These are phyloP conservation scores for Netelia virgata DNA, from an alignment of 2,888 invertebrate genomes.

Conservation along the genomic window DNA sequence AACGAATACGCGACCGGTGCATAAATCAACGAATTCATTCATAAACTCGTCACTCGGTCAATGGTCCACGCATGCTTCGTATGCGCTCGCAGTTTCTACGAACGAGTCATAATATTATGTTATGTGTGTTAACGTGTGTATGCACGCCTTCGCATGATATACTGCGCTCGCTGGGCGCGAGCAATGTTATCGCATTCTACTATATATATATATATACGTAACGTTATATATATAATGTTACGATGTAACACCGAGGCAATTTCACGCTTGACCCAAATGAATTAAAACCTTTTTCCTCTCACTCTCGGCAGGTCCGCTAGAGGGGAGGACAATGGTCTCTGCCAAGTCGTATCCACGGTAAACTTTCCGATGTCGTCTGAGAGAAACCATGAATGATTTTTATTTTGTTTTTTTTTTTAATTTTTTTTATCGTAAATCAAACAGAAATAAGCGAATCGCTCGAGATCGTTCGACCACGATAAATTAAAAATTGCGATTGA, in stretches of 20 bases:
- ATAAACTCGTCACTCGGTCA: conserved; percentile 61
- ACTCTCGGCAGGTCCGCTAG: not conserved
- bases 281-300: conserved; percentile 10
- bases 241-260: conserved; percentile 42
- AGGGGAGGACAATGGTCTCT: not conserved
- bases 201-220: no score
- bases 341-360: not conserved
- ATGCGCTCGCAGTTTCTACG: conserved; percentile 20
- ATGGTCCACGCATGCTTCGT: conserved; percentile 47
- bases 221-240: not conserved
- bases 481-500: no score
- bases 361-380: conserved; percentile 30
- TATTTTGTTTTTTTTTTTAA: no score
- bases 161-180: not conserved
- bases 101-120: conserved; percentile 16
- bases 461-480: no score
- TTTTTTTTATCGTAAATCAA: not conserved
- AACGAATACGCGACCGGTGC: conserved; percentile 17
- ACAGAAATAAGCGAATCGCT: no score
- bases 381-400: no score
- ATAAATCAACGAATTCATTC: conserved; percentile 57
- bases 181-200: not conserved
- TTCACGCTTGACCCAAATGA: conserved; percentile 40
- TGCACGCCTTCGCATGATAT: not conserved
- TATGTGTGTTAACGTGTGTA: not conserved